Evolutionary conservation across 2,797 vertebrate genomes (phyloP).

Genomic region (Falco biarmicus): DNA sequence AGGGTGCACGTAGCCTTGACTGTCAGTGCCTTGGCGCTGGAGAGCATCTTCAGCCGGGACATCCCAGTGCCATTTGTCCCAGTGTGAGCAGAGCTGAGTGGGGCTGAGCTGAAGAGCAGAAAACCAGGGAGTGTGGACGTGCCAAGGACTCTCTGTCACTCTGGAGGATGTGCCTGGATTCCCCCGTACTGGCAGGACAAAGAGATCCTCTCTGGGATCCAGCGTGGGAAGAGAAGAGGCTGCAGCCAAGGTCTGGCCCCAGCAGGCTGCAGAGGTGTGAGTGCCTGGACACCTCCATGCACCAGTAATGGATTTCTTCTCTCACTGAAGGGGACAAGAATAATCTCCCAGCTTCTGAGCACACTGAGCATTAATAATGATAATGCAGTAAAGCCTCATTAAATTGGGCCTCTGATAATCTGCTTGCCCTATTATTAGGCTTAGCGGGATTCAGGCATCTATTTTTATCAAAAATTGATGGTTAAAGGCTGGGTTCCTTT

Average conservation of each 20-base stretch:
- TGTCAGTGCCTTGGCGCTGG: neutral
- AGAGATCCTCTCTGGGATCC: neutral
- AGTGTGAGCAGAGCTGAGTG: accelerated
- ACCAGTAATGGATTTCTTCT: slow-evolving; percentile 19
- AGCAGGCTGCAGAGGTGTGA: neutral
- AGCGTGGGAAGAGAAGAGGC: neutral
- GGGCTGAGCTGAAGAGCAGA: neutral
- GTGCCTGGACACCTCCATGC: neutral
- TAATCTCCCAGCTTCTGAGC: slow-evolving; percentile 52
- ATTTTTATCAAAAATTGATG: slow-evolving; percentile 65
- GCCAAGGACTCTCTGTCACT: neutral
- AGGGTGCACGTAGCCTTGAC: neutral
- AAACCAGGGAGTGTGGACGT: accelerated
- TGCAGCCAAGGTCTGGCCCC: neutral
- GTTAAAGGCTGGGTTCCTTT: slow-evolving; percentile 27
- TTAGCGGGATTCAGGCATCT: slow-evolving; percentile 62
- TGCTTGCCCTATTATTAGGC: slow-evolving; percentile 64
- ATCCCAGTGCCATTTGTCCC: neutral
- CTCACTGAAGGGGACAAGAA: slow-evolving; percentile 18
- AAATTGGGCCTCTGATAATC: slow-evolving; percentile 66
- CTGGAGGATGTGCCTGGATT: neutral
- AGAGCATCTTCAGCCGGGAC: neutral
- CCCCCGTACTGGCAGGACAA: neutral
- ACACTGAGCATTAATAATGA: slow-evolving; percentile 54
- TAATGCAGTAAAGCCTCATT: slow-evolving; percentile 69